Conservation (phyloP, 2,113 vertebrate species). For the Gambusia holbrooki region DNA sequence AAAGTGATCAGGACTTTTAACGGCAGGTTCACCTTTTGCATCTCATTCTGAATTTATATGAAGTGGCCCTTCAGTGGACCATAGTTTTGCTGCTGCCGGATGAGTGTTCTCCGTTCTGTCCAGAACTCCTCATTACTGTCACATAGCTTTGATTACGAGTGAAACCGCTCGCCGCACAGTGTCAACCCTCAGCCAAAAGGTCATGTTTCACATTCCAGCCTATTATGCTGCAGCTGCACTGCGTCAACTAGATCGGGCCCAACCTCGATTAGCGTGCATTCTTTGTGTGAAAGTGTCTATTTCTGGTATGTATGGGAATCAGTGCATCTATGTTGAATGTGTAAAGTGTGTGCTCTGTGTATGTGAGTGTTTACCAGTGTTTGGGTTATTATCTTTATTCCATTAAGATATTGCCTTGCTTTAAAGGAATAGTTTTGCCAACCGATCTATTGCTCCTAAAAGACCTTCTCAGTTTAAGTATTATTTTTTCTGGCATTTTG, state of each 20-base stretch:
- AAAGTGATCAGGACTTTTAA: slow-evolving; percentile 16
- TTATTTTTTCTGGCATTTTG: slow-evolving; percentile 44
- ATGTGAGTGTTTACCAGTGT: slow-evolving; percentile 15
- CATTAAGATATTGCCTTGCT: slow-evolving; percentile 12
- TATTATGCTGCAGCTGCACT: slow-evolving; percentile 59
- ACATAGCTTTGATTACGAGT: slow-evolving; percentile 58
- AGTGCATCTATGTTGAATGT: slow-evolving; percentile 23
- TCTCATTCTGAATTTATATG: slow-evolving; percentile 18
- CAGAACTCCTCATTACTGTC: slow-evolving; percentile 51
- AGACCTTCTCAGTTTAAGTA: slow-evolving; percentile 32
- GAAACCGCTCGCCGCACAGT: slow-evolving; percentile 44
- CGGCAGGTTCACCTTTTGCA: slow-evolving; percentile 18
- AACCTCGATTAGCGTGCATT: neutral
- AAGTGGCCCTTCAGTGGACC: slow-evolving; percentile 24
- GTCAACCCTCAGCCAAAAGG: slow-evolving; percentile 62
- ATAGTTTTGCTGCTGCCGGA: slow-evolving; percentile 24
- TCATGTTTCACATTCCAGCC: slow-evolving; percentile 66
- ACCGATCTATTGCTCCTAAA: slow-evolving; percentile 21
- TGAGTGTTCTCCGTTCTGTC: slow-evolving; percentile 18
- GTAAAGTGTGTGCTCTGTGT: slow-evolving; percentile 15
- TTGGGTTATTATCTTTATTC: slow-evolving; percentile 31
- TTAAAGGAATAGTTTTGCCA: neutral
- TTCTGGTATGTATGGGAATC: slow-evolving; percentile 21
- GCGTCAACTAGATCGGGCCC: slow-evolving; percentile 34
- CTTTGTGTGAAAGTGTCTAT: slow-evolving; percentile 21